phyloP scores from a whole-genome alignment of 2,888 invertebrate species.

The Macaria liturata region DNA sequence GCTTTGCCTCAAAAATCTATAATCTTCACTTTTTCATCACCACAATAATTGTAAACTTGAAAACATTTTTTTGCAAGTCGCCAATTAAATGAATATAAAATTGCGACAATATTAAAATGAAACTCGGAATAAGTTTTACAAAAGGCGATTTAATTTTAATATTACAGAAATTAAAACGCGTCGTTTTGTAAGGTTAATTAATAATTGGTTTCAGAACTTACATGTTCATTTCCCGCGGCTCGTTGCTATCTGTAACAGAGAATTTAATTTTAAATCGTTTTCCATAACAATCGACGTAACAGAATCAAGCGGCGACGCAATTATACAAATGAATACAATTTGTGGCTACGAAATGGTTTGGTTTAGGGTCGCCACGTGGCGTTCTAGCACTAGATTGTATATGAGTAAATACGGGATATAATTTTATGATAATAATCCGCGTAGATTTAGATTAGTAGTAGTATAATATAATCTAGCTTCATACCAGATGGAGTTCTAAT shows the following conservation, averaged over 20 bases:
- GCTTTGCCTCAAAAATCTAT: no score
- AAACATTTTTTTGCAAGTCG: no score
- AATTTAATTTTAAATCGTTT: conserved; percentile 41
- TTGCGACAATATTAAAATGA: not conserved
- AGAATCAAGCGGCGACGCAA: conserved; percentile 47
- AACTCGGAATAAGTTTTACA: not conserved
- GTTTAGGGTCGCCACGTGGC: conserved; percentile 11
- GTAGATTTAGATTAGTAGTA: no score
- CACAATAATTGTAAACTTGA: no score
- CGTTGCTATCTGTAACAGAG: conserved; percentile 40
- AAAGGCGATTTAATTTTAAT: no score
- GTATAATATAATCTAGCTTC: no score
- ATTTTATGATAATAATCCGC: no score
- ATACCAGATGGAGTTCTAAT: no score
- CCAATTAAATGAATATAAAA: not conserved
- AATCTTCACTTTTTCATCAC: no score
- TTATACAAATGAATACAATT: conserved; percentile 69
- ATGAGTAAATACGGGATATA: no score
- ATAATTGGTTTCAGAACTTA: conserved; percentile 20
- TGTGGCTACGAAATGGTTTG: conserved; percentile 48
- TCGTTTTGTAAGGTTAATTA: conserved; percentile 1
- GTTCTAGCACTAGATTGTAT: no score
- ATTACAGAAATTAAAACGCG: not conserved
- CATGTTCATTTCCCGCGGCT: conserved; percentile 24
- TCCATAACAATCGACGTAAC: conserved; percentile 51